phyloP scores from a whole-genome alignment of 2,113 vertebrate genomes.

The Crotophaga sulcirostris region DNA sequence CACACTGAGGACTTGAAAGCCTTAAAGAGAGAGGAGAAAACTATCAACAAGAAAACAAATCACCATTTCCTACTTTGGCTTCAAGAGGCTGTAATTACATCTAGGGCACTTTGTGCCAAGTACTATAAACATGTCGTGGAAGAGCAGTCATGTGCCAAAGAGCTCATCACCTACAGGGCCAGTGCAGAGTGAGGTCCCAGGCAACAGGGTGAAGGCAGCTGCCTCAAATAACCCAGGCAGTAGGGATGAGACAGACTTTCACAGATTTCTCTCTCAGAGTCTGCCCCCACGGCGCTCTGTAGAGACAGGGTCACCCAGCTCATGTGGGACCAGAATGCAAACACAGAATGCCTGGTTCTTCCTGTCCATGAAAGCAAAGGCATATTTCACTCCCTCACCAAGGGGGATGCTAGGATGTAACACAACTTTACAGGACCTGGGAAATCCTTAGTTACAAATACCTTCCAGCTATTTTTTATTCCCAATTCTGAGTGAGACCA shows the following conservation, averaged over 20 bases:
- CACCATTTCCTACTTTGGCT: not conserved
- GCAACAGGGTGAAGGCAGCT: not conserved
- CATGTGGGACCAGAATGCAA: rapidly evolving
- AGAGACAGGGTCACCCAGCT: not conserved
- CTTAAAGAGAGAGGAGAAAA: not conserved
- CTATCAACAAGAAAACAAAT: rapidly evolving
- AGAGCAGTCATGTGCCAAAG: not conserved
- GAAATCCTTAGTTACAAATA: not conserved
- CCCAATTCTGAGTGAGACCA: rapidly evolving
- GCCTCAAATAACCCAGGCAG: not conserved
- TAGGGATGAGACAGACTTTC: not conserved
- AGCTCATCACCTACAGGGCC: rapidly evolving
- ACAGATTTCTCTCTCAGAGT: no score
- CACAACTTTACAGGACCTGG: rapidly evolving
- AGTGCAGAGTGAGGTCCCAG: not conserved
- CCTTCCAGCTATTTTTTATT: not conserved
- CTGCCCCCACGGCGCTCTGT: no score
- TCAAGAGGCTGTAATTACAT: not conserved
- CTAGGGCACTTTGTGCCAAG: not conserved
- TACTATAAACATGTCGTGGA: not conserved
- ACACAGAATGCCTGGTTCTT: not conserved
- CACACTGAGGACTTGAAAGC: not conserved
- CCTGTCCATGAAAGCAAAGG: not conserved
- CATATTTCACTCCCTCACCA: rapidly evolving
- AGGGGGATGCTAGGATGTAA: not conserved